Conservation (phyloP, 2,888 invertebrate genomes). For the Tyria jacobaeae region DNA sequence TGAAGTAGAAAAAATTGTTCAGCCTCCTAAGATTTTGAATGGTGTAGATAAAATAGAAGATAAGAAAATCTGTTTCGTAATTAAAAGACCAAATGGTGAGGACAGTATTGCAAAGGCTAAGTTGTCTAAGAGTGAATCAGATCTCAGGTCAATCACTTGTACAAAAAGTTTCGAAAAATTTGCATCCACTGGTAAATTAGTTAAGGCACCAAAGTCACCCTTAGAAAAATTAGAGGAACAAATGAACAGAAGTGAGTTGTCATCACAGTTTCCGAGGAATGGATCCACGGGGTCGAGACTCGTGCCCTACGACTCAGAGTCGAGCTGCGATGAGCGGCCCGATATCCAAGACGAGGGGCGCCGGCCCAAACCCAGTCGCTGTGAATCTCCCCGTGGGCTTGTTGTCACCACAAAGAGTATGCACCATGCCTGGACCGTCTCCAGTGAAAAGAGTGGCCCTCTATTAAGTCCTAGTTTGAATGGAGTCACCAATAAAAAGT, state of each 20-base stretch:
- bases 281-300: slow-evolving; percentile 71
- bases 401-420: slow-evolving; percentile 74
- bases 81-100: slow-evolving; percentile 70
- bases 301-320: slow-evolving; percentile 88
- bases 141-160: slow-evolving; percentile 57
- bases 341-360: slow-evolving; percentile 51
- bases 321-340: slow-evolving; percentile 79
- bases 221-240: slow-evolving; percentile 80
- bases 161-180: slow-evolving; percentile 64
- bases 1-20: slow-evolving; percentile 76
- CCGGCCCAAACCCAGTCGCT: slow-evolving; percentile 70
- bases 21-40: slow-evolving; percentile 66
- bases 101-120: slow-evolving; percentile 65
- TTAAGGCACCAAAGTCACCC: slow-evolving; percentile 74
- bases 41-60: slow-evolving; percentile 72
- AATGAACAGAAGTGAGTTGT: slow-evolving; percentile 73
- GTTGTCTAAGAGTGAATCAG: slow-evolving; percentile 68
- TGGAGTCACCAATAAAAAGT: slow-evolving; percentile 82
- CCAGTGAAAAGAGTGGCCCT: slow-evolving; percentile 73
- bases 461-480: slow-evolving; percentile 81
- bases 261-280: slow-evolving; percentile 62
- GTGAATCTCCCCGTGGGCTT: slow-evolving; percentile 62
- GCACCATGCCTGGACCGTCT: slow-evolving; percentile 80
- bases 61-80: slow-evolving; percentile 71
- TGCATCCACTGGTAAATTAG: slow-evolving; percentile 65